Base-by-base conservation (phyloP, 2,888 invertebrate genomes). In the Hyposoter didymator region DNA sequence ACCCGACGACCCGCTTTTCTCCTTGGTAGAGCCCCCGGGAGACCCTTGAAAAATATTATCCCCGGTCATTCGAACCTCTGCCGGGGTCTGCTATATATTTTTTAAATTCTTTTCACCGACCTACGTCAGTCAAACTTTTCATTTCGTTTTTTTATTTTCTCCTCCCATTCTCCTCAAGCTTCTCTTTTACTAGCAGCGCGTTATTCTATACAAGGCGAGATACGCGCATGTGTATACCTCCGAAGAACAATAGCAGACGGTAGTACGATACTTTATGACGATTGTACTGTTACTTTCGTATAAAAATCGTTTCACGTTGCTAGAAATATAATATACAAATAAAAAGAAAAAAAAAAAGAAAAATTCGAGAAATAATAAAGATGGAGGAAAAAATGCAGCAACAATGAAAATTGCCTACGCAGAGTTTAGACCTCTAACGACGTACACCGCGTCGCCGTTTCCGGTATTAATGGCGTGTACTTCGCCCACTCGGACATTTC, bases 1-100 rank as follows among this genome's bases (percentile, higher is more conserved):
- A 81, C 78, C 45, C 80, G 66, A 81, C 80, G 80, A 81, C 80
- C 80, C 80, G 80, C 80, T 81, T 81, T 81, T 81, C 80, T 81
- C 80, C 55, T 66, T 28, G 47, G 12, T 17, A 79, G 70, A 64
- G 52, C 64, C 75, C 64, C 67, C 55, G 67, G 52, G 70, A 79
- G 79, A 52, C 80, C 80, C 80, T 81, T 74, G 80, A 81, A 81
- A 81, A 81, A 66, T 67, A 74, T 73, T 67, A 66, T 52, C 79
- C 73, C 45, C 80, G 80, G 73, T 81, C 80, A 74, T 81, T 74
- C 80, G 74, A 81, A 67, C 66, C 80, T 67, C 66, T 59, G 59
- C 28, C 59, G 59, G 43, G 45, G 67, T 43, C 55, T 74, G 49
- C 39, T 45, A 69, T 45, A 62, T 35, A 79, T 79, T 64, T 70